Evolutionary conservation across 1,140 invertebrate species (phyloP).

Genomic region (Tetranychus cinnabarinus): DNA sequence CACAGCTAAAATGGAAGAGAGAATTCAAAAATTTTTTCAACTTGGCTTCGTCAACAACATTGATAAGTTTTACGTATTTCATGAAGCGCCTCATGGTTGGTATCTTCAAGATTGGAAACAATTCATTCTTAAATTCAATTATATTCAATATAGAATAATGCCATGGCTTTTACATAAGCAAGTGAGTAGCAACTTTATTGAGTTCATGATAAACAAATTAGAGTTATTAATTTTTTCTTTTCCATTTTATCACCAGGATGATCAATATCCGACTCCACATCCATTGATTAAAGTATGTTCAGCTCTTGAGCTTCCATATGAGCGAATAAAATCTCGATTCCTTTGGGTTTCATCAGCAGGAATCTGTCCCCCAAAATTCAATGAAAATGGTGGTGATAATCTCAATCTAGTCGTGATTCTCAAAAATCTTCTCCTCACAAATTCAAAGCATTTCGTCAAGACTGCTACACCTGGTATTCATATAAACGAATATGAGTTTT

Average conservation of each 20-base stretch:
- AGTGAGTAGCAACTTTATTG: not conserved
- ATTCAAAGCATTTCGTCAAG: no score
- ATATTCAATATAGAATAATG: not conserved
- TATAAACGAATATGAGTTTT: no score
- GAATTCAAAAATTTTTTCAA: not conserved
- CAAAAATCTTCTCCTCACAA: no score
- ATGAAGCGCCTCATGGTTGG: not conserved
- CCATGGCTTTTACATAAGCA: not conserved
- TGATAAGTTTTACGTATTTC: not conserved
- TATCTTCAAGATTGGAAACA: not conserved
- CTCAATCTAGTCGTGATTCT: no score
- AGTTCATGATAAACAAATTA: not conserved
- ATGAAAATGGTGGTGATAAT: not conserved
- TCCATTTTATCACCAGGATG: not conserved
- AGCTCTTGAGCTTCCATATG: not conserved
- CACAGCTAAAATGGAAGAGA: not conserved
- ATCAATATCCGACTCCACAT: not conserved
- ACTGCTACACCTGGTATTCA: no score
- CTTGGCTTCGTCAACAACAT: not conserved
- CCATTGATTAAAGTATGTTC: not conserved
- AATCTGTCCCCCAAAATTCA: not conserved
- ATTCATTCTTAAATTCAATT: not conserved
- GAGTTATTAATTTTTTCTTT: not conserved
- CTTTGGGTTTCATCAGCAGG: not conserved
- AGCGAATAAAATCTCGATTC: not conserved